Conservation (phyloP, 2,797 vertebrate species). For the Myiotriccus ornatus region DNA sequence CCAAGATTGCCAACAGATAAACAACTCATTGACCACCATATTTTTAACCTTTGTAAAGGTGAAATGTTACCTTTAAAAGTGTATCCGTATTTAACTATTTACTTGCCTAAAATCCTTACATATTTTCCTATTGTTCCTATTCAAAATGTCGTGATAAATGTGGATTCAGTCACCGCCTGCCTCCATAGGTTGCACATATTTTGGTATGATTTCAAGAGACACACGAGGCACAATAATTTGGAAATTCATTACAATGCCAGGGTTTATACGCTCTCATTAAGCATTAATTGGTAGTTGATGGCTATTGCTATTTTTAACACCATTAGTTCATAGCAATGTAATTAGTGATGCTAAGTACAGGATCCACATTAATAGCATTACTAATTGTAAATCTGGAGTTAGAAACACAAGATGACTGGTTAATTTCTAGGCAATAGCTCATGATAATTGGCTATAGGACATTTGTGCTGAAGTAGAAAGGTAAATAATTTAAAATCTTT, state of each 20-base stretch:
- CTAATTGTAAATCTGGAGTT: conserved; percentile 85
- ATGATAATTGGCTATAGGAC: conserved; percentile 81
- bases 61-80: background rate
- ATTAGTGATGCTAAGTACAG: conserved; percentile 87
- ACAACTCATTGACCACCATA: background rate
- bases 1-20: background rate
- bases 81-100: background rate
- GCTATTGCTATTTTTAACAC: conserved; percentile 85
- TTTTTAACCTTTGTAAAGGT: background rate
- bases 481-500: conserved; percentile 82
- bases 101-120: background rate
- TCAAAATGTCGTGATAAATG: conserved; percentile 11
- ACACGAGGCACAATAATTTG: conserved; percentile 78
- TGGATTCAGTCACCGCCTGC: conserved; percentile 51
- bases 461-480: conserved; percentile 79
- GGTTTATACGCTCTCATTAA: conserved; percentile 84
- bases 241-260: conserved; percentile 83
- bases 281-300: conserved; percentile 87
- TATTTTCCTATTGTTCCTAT: background rate
- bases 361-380: conserved; percentile 84
- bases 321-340: conserved; percentile 85
- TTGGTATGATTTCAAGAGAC: conserved; percentile 71
- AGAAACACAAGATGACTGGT: conserved; percentile 79
- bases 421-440: conserved; percentile 82
- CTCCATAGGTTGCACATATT: conserved; percentile 53